Base-by-base conservation (phyloP, 2,113 vertebrate genomes). In the Anolis carolinensis region DNA sequence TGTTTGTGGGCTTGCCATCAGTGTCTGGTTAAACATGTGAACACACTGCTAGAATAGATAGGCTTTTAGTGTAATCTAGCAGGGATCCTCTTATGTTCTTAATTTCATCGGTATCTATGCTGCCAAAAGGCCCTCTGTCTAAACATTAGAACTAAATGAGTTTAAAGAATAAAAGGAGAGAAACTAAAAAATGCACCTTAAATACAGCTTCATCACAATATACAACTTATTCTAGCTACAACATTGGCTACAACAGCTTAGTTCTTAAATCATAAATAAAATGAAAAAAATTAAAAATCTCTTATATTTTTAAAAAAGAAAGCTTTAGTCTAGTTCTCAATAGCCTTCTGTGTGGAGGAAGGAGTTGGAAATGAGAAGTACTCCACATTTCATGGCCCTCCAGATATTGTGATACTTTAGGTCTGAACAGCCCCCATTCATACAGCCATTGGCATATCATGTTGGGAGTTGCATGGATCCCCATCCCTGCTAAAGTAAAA, bases 41-140 rank as follows among this genome's bases (percentile, higher is more conserved):
- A 78, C 50, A 59, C 50, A 78, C 55, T 78, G 50, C 8, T 78
- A 52, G 75, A 78, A n/a, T 55, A 78, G 75, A 78, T 55, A 52
- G 52, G 75, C n/a, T 30, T 78, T 78, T 78, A 52, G 32, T 78
- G 50, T 78, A 50, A 59, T 78, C 76, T n/a, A 59, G 76, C 76
- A 78, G 55, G 75, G 76, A 50, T 77, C 74, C n/a, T 50, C n/a
- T 78, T 78, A 78, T 78, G 76, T 78, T 59, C 52, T 59, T 59
- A 75, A 44, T 76, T 84, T 65, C 72, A 76, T 84, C 59, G 65
- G 32, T 84, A 84, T 75, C 73, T 75, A 30, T 84, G 30, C 48
- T n/a, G 27, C 70, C 71, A 83, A 65, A 76, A 8, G 39, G 21
- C 59, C 65, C 39, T 50, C 32, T 44, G 39, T 44, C 39, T 44